phyloP scores from a whole-genome alignment of 2,888 invertebrate genomes.

The Xestia xanthographa region DNA sequence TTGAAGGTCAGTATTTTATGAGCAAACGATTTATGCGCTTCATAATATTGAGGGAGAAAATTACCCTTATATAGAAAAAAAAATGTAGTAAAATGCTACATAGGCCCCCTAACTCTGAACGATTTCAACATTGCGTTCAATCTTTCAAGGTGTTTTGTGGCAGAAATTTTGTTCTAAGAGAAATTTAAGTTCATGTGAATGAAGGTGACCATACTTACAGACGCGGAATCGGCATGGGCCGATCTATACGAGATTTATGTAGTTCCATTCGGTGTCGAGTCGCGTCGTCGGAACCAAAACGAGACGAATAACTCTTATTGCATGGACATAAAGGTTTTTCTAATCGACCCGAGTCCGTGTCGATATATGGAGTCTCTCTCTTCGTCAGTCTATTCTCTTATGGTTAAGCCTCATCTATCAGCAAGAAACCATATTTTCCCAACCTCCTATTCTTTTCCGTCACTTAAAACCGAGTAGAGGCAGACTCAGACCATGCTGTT shows the following conservation, averaged over 20 bases:
- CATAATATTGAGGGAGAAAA: not conserved
- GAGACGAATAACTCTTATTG: not conserved
- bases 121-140: not conserved
- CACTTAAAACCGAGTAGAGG: not conserved
- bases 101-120: not conserved
- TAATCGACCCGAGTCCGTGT: not conserved
- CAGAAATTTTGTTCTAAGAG: not conserved
- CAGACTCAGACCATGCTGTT: not conserved
- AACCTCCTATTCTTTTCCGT: not conserved
- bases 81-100: not conserved
- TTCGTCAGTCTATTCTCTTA: no score
- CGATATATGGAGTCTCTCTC: not conserved
- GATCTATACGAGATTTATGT: not conserved
- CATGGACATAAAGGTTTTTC: not conserved
- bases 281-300: not conserved
- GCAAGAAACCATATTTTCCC: not conserved
- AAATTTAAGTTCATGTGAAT: not conserved
- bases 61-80: not conserved
- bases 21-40: not conserved
- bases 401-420: not conserved
- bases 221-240: not conserved
- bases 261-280: not conserved
- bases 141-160: not conserved
- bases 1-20: slow-evolving; percentile 91
- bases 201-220: not conserved